A percentile compares a stretch with the other conserved stretches of the same genome.
Evolutionary conservation across 1,140 invertebrate species (phyloP).

Genomic region (Bombyx mandarina): DNA sequence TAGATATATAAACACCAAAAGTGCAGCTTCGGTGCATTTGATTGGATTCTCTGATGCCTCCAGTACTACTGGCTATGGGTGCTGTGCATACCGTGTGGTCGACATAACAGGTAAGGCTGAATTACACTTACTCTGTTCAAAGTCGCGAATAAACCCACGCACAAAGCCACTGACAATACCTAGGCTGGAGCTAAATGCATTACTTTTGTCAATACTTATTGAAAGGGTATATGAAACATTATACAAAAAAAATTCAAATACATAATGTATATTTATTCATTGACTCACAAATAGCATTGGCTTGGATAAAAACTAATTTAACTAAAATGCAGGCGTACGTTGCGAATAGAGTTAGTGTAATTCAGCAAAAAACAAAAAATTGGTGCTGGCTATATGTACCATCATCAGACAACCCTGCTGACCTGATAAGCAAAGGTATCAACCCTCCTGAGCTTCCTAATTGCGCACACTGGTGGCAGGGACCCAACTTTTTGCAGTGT

Average conservation of each 20-base stretch:
- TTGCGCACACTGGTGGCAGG: neutral
- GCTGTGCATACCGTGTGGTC: neutral
- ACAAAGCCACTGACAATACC: constrained; percentile 12
- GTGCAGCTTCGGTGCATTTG: neutral
- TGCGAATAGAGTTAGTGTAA: constrained; percentile 38
- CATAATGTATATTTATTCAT: constrained; percentile 15
- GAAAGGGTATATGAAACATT: constrained; percentile 11
- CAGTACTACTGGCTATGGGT: neutral
- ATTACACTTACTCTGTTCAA: constrained; percentile 11
- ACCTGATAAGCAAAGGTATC: constrained; percentile 14
- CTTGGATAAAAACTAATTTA: constrained; percentile 33
- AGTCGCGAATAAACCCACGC: constrained; percentile 10
- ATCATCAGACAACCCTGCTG: constrained; percentile 21
- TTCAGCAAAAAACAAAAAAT: constrained; percentile 24
- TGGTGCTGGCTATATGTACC: constrained; percentile 12
- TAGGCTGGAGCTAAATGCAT: constrained; percentile 13
- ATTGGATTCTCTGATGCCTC: constrained; percentile 3
- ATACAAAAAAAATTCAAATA: constrained; percentile 3
- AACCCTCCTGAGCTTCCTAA: neutral
- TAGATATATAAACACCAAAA: neutral
- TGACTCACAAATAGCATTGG: constrained; percentile 47
- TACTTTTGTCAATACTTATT: constrained; percentile 11
- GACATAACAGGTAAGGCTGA: neutral
- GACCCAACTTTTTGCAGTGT: neutral
- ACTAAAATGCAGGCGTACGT: constrained; percentile 36